These are phyloP conservation scores for Oncorhynchus nerka DNA, from an alignment of 2,113 vertebrate genomes.

Conservation along the genomic window DNA sequence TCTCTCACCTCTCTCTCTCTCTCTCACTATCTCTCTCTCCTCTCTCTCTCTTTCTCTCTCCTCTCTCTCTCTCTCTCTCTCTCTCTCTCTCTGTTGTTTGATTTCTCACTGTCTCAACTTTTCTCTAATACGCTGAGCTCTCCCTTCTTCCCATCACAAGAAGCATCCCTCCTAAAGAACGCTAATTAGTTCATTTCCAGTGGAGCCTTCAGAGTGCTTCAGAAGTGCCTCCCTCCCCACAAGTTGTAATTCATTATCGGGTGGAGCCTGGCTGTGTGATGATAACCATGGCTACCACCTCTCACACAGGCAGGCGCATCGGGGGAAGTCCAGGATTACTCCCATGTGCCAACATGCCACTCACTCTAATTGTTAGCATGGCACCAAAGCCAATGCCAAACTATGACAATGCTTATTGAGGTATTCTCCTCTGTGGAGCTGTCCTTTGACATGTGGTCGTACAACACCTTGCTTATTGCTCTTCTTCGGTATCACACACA, in stretches of 20 bases:
- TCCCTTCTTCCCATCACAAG: not conserved
- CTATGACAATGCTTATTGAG: too few species aligned
- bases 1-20: too few species aligned
- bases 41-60: not conserved
- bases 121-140: conserved; percentile 27
- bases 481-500: conserved; percentile 11
- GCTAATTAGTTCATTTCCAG: conserved; percentile 63
- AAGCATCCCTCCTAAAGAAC: conserved; percentile 5
- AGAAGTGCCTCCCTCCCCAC: conserved; percentile 51
- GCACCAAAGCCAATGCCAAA: too few species aligned
- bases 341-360: too few species aligned
- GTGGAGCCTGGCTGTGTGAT: conserved; percentile 62
- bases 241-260: conserved; percentile 74
- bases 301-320: conserved; percentile 52
- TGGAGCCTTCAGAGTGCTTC: conserved; percentile 59
- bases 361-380: too few species aligned
- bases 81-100: not conserved
- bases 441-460: too few species aligned
- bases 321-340: too few species aligned
- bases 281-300: conserved; percentile 66
- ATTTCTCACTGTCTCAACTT: conserved; percentile 15
- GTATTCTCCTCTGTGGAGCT: too few species aligned
- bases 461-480: too few species aligned
- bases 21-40: not conserved
- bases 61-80: not conserved